These are phyloP conservation scores for Etheostoma spectabile DNA, from an alignment of 2,113 vertebrate species.

Conservation along the genomic window DNA sequence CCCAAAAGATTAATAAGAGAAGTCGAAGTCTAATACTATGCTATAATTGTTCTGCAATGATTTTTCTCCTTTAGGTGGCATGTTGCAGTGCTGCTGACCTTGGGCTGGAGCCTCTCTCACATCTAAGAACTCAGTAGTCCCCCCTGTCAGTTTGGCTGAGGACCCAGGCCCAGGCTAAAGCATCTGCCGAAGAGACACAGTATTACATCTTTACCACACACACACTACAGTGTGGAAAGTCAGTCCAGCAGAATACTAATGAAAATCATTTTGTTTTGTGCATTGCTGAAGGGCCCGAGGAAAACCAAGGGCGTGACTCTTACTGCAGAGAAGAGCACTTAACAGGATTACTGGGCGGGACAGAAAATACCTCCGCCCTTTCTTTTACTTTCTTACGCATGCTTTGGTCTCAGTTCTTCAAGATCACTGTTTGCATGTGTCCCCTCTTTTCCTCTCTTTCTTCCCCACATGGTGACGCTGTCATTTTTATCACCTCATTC, in stretches of 20 bases:
- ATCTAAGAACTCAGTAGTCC: conserved; percentile 86
- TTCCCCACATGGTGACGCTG: neutral
- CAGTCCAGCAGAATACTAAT: conserved; percentile 76
- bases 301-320: conserved; percentile 62
- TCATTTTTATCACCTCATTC: conserved; percentile 28
- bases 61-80: conserved; percentile 56
- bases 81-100: conserved; percentile 82
- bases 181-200: conserved; percentile 72
- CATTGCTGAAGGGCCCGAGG: conserved; percentile 44
- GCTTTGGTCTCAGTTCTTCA: conserved; percentile 29
- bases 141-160: conserved; percentile 89
- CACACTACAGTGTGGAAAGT: conserved; percentile 56
- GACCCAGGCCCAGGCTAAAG: conserved; percentile 91
- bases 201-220: neutral
- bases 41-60: conserved; percentile 12
- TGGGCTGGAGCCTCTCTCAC: conserved; percentile 90
- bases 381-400: conserved; percentile 25
- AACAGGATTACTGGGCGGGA: conserved; percentile 78
- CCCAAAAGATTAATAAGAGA: too few species aligned
- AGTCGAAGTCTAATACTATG: too few species aligned
- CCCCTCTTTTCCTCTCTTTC: neutral
- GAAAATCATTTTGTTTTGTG: conserved; percentile 72
- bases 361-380: conserved; percentile 48
- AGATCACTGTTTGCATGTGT: neutral
- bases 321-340: conserved; percentile 79